Evolutionary conservation across 2,888 invertebrate genomes (phyloP).

Genomic region (Drosophila limbata): DNA sequence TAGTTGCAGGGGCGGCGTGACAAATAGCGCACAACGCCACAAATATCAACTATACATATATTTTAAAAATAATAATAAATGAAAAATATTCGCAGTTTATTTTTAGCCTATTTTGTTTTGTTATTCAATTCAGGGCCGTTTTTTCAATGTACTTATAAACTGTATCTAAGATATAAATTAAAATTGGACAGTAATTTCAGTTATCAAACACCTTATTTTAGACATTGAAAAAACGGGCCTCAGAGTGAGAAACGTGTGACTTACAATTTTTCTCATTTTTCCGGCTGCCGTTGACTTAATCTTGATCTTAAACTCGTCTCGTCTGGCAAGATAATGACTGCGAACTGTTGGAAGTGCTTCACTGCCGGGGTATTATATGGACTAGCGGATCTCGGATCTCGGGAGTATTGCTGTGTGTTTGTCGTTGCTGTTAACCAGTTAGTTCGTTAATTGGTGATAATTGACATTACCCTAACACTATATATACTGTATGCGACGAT

Average conservation of each 20-base stretch:
- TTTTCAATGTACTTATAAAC: too few species aligned
- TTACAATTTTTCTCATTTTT: constrained; percentile 50
- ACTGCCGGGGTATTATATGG: constrained; percentile 56
- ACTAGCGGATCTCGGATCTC: constrained; percentile 26
- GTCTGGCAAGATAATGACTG: constrained; percentile 35
- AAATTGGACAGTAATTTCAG: too few species aligned
- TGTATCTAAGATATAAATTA: too few species aligned
- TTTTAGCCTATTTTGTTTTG: too few species aligned
- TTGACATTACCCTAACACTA: constrained; percentile 51
- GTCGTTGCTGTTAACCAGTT: constrained; percentile 72
- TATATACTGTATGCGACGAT: background rate
- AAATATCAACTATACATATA: constrained; percentile 68
- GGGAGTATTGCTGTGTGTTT: constrained; percentile 37
- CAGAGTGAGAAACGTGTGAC: constrained; percentile 8
- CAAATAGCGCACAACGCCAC: constrained; percentile 65
- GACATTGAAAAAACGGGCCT: too few species aligned
- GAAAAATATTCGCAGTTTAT: background rate
- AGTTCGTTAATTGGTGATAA: constrained; percentile 78
- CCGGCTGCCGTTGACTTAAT: constrained; percentile 15
- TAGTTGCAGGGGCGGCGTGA: constrained; percentile 66
- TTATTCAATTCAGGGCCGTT: too few species aligned
- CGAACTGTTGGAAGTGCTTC: constrained; percentile 46
- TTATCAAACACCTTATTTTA: too few species aligned
- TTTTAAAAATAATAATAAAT: background rate
- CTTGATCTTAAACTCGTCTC: constrained; percentile 29